Base-by-base conservation (phyloP, 1,140 invertebrate species). In the Panagrolaimus sp. region DNA sequence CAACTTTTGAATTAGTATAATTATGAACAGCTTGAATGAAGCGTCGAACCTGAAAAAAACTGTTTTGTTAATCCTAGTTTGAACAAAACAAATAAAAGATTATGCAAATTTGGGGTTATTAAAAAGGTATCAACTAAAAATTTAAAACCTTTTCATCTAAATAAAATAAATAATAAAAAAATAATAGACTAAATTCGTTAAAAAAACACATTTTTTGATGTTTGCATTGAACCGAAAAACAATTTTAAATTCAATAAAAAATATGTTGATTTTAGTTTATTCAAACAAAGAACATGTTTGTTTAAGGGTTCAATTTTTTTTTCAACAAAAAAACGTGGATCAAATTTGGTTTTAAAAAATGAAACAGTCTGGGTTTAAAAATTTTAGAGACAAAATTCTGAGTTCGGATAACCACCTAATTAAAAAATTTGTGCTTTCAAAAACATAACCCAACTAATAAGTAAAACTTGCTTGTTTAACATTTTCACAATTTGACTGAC, bases 1-100 rank as follows among this genome's bases (percentile, higher is more conserved):
- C 15, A 17, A 69, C 67, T 47, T 69, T 69, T 28, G 67, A 69
- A n/a, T 17, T 24, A 6, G 63, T 68, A 66, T 69, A 69, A n/a
- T 15, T n/a, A 14, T 21, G 62, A 14, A 69, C 68, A 28, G 68
- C 68, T 24, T 72, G 48, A 43, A 69, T 68, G 7, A 69, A 43
- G 9, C 45, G 65, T n/a, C 68, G 68, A 48, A 69, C 45, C 63
- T 68, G n/a, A 67, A 67, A 38, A 38, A 38, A 2, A 38, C 32
- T 38, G 2, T 38, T 38, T 2, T 38, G 32, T 38, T 38, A 26
- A 17, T 45, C 28, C 28, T 43, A 1, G 21, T 28, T 21, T 14
- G 17, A 8, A 64, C 21, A 17, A 63, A 63, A 44, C 17, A 38
- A 46, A 3, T 15, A 3, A 6, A 38, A 4, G 12, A 26, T 14